Conservation (phyloP, 1,140 invertebrate species). For the Mya arenaria region DNA sequence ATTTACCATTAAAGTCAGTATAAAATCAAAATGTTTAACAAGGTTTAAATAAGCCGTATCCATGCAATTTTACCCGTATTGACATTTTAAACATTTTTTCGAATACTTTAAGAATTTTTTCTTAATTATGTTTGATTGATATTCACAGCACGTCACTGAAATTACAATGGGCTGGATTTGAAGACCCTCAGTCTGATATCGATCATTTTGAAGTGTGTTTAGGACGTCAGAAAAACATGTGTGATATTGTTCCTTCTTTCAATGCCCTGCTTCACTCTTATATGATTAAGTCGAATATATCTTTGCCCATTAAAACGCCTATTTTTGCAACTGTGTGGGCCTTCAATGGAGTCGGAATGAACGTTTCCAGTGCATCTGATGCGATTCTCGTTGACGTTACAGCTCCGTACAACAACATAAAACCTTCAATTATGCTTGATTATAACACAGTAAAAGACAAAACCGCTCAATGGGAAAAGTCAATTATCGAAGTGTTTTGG, state of each 20-base stretch:
- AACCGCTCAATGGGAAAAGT: conserved; percentile 47
- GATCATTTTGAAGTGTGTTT: conserved; percentile 53
- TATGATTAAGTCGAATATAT: conserved; percentile 9
- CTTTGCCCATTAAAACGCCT: conserved; percentile 15
- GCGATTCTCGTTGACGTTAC: conserved; percentile 47
- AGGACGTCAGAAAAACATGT: neutral
- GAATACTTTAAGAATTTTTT: too few species aligned
- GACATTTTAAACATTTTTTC: neutral
- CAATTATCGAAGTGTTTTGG: neutral
- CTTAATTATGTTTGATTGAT: neutral
- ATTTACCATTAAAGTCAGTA: conserved; percentile 45
- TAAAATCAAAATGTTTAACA: neutral
- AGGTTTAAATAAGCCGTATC: neutral
- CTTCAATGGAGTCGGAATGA: conserved; percentile 48
- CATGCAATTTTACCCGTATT: neutral
- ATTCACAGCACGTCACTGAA: conserved; percentile 39
- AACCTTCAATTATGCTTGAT: neutral
- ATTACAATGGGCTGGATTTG: conserved; percentile 52
- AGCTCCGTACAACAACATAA: neutral
- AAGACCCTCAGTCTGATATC: conserved; percentile 58
- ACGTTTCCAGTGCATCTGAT: conserved; percentile 22
- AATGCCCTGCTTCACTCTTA: conserved; percentile 12
- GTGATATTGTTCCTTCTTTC: conserved; percentile 36
- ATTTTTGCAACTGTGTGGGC: conserved; percentile 47
- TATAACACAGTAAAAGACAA: neutral